A percentile compares a stretch with the other conserved stretches of the same genome.
phyloP scores from a whole-genome alignment of 1,140 invertebrate genomes.

The Drosophila carrolli region DNA sequence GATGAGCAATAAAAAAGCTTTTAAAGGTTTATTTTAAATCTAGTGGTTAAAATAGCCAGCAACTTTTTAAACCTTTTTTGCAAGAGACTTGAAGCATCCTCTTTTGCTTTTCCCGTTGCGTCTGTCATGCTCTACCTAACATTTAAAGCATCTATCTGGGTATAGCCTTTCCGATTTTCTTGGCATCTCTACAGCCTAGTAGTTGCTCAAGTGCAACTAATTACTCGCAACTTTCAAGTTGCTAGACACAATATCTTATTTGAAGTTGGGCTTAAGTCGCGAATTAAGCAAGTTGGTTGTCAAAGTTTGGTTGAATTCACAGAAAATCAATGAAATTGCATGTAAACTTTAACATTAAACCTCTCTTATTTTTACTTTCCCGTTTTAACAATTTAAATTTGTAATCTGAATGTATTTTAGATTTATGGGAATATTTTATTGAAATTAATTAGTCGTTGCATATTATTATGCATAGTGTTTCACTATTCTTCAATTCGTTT shows the following conservation, averaged over 20 bases:
- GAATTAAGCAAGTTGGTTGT: conserved; percentile 22
- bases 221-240: conserved; percentile 62
- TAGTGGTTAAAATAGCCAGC: no score
- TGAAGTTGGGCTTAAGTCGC: conserved; percentile 33
- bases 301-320: conserved; percentile 7
- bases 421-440: no score
- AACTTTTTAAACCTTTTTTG: no score
- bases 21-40: no score
- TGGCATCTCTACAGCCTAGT: conserved; percentile 27
- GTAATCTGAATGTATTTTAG: no score
- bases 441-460: no score
- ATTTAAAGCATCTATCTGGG: conserved; percentile 37
- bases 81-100: background rate
- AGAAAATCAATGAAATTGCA: background rate
- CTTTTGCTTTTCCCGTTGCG: conserved; percentile 20
- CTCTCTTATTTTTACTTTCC: background rate
- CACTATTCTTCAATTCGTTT: no score
- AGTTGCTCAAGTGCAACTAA: conserved; percentile 72
- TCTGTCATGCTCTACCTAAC: conserved; percentile 59
- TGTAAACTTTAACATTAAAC: background rate
- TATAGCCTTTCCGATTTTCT: conserved; percentile 12
- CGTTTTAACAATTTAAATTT: no score
- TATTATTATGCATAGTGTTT: no score
- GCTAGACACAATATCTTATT: conserved; percentile 55
- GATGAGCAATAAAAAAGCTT: no score